Conservation (phyloP, 2,113 vertebrate species). For the Dicrurus megarhynchus region DNA sequence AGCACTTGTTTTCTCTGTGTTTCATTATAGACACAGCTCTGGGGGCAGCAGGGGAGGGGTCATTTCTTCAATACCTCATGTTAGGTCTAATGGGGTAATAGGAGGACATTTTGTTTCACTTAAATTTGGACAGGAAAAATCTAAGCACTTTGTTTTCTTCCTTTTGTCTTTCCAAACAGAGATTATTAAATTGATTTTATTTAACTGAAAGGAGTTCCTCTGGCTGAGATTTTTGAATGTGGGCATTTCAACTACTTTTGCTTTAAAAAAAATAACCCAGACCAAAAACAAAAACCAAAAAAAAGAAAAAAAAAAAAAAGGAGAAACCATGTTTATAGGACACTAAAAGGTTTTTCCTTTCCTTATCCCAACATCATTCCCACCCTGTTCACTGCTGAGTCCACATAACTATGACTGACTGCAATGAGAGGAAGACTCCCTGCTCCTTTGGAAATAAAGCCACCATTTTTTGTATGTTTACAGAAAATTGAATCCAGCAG, state of each 20-base stretch:
- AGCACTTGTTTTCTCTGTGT: conserved; percentile 17
- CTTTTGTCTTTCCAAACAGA: background rate
- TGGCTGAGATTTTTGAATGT: background rate
- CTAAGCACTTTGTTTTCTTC: background rate
- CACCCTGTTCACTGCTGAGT: background rate
- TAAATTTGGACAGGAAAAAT: background rate
- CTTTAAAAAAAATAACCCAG: background rate
- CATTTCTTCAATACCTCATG: background rate
- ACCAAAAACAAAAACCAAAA: too few relatives aligned
- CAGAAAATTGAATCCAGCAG: background rate
- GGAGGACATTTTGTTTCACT: background rate
- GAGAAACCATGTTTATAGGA: background rate
- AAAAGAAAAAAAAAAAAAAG: background rate
- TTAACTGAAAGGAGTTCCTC: background rate
- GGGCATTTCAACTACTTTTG: background rate
- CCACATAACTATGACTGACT: background rate
- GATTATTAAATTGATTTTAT: background rate
- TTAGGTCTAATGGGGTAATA: background rate
- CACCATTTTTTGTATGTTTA: background rate
- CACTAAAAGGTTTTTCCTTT: background rate
- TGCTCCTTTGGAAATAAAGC: background rate
- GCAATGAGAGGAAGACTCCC: background rate
- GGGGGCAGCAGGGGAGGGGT: background rate
- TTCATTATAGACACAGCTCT: background rate
- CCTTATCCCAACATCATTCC: background rate